These are phyloP conservation scores for Antechinus flavipes DNA, from an alignment of 2,113 vertebrate genomes.

Conservation along the genomic window DNA sequence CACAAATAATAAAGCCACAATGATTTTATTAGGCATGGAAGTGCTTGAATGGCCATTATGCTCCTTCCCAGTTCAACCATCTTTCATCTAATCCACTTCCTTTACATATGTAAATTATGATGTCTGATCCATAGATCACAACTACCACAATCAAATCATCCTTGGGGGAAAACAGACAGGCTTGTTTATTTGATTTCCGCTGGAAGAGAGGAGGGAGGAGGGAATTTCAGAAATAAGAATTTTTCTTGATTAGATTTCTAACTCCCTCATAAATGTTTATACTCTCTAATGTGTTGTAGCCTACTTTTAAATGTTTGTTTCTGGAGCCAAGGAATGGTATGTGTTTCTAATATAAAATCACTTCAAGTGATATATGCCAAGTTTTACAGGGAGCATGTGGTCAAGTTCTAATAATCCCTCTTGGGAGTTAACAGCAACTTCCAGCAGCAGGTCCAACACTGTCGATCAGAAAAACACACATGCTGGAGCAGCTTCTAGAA, in stretches of 20 bases:
- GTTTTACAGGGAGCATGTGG: constrained; percentile 82
- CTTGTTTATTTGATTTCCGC: constrained; percentile 65
- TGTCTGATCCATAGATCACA: constrained; percentile 54
- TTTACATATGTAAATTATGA: constrained; percentile 73
- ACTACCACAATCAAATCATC: constrained; percentile 65
- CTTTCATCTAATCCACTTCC: constrained; percentile 51
- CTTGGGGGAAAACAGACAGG: constrained; percentile 62
- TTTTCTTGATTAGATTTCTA: constrained; percentile 65
- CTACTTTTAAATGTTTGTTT: constrained; percentile 64
- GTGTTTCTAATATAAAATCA: constrained; percentile 75
- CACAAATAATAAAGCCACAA: constrained; percentile 32
- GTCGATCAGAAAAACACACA: constrained; percentile 80
- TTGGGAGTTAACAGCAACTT: constrained; percentile 84
- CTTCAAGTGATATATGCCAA: constrained; percentile 75
- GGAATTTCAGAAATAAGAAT: constrained; percentile 72
- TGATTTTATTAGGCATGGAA: constrained; percentile 37
- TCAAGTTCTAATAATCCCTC: constrained; percentile 84
- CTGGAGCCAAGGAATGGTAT: constrained; percentile 54
- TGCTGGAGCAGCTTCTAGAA: constrained; percentile 53
- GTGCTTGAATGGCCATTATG: constrained; percentile 36
- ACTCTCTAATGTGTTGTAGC: constrained; percentile 49
- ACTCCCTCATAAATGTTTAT: constrained; percentile 61
- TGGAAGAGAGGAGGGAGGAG: neutral
- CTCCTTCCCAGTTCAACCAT: constrained; percentile 52
- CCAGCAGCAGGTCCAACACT: constrained; percentile 74